A percentile compares a stretch with the other conserved stretches of the same genome.
phyloP scores from a whole-genome alignment of 2,797 vertebrate species.

The Muscicapa comitata region DNA sequence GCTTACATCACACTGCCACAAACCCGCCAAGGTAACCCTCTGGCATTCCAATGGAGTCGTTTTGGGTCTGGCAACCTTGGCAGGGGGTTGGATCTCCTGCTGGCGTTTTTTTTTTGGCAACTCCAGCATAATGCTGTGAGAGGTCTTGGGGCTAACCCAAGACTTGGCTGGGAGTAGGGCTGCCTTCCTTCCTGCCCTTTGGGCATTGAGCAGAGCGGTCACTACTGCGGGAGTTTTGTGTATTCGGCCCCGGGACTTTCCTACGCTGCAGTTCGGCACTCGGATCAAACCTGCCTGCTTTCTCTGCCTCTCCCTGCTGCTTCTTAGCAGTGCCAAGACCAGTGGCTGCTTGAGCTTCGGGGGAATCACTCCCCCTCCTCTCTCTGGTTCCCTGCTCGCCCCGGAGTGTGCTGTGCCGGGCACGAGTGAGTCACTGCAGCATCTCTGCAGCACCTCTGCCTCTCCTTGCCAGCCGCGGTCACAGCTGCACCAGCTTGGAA shows the following conservation, averaged over 20 bases:
- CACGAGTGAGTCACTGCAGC: not conserved
- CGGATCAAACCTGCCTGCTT: fast-evolving
- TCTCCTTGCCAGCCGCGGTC: fast-evolving
- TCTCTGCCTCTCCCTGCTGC: not conserved
- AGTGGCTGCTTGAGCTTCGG: no score
- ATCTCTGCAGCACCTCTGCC: not conserved
- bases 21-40: not conserved
- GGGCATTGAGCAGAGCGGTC: fast-evolving
- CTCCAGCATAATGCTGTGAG: fast-evolving
- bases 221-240: fast-evolving
- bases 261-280: not conserved
- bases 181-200: not conserved
- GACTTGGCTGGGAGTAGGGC: not conserved
- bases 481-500: fast-evolving
- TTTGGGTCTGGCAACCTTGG: not conserved
- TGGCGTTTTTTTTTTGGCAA: not conserved
- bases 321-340: not conserved
- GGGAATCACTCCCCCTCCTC: not conserved
- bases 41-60: fast-evolving
- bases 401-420: fast-evolving
- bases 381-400: no score
- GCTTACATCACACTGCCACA: not conserved
- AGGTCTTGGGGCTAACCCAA: not conserved
- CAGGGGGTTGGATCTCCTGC: fast-evolving
- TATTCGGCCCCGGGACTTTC: not conserved